Evolutionary conservation across 2,888 invertebrate species (phyloP).

Genomic region (Tryphoninae sp.): DNA sequence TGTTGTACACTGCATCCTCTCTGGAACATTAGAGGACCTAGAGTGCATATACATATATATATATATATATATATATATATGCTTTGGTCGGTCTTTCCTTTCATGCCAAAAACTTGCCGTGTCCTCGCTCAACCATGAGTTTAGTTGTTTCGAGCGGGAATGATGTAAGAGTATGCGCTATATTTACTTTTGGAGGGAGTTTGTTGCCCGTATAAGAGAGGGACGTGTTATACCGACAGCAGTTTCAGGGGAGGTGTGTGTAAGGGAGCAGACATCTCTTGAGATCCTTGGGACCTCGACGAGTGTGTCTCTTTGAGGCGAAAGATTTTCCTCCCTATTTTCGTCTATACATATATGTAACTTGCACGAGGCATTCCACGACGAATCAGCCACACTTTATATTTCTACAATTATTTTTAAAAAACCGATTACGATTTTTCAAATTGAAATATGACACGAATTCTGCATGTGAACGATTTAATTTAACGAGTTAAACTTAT

Average conservation of each 20-base stretch:
- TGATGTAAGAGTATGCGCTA: slow-evolving; percentile 32
- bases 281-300: slow-evolving; percentile 26
- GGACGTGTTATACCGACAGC: neutral
- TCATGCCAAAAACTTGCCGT: slow-evolving; percentile 48
- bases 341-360: neutral
- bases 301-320: slow-evolving; percentile 38
- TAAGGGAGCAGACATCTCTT: slow-evolving; percentile 36
- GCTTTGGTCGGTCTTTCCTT: slow-evolving; percentile 24
- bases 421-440: too few species aligned
- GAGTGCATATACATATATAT: neutral
- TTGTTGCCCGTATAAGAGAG: slow-evolving; percentile 40
- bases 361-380: too few species aligned
- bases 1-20: neutral
- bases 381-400: too few species aligned
- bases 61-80: slow-evolving; percentile 24
- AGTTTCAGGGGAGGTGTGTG: slow-evolving; percentile 12
- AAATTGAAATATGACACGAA: too few species aligned
- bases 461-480: too few species aligned
- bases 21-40: neutral
- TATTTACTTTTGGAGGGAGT: slow-evolving; percentile 54
- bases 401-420: too few species aligned
- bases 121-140: slow-evolving; percentile 29
- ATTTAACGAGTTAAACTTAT: too few species aligned
- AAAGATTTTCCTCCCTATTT: slow-evolving; percentile 38
- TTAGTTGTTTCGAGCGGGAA: slow-evolving; percentile 33